Evolutionary conservation across 2,113 vertebrate genomes (phyloP).

Genomic region (Toxotes jaculatrix): DNA sequence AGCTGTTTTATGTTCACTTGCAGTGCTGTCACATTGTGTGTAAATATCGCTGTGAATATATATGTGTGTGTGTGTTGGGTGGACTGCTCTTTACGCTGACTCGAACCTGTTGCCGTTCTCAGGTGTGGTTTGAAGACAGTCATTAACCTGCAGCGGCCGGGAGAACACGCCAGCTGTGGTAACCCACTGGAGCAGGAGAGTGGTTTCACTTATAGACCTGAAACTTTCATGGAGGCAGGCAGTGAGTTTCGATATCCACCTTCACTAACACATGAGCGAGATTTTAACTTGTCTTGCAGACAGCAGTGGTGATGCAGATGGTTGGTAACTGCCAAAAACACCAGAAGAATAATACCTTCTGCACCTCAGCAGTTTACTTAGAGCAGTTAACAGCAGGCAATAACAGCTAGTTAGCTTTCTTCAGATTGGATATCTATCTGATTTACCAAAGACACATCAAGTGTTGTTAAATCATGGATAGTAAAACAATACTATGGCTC

Average conservation of each 20-base stretch:
- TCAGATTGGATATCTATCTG: too few species aligned
- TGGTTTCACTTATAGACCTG: conserved; percentile 95
- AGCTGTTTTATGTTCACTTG: background rate
- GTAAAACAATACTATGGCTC: too few species aligned
- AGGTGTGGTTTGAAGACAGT: conserved; percentile 93
- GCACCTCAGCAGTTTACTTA: too few species aligned
- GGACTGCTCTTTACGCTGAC: background rate
- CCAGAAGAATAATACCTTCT: too few species aligned
- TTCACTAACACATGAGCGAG: background rate
- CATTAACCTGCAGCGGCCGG: conserved; percentile 97
- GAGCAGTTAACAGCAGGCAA: too few species aligned
- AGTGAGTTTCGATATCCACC: conserved; percentile 84
- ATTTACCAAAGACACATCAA: too few species aligned
- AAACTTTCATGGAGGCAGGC: conserved; percentile 95
- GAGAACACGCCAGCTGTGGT: conserved; percentile 97
- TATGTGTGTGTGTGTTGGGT: background rate
- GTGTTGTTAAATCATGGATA: too few species aligned
- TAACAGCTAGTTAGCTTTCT: too few species aligned
- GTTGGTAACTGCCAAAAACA: too few species aligned
- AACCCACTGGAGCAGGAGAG: conserved; percentile 93
- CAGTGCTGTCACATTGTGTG: background rate
- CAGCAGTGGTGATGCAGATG: too few species aligned
- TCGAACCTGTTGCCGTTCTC: conserved; percentile 42
- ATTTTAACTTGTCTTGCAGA: too few species aligned
- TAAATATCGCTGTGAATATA: background rate